Evolutionary conservation across 2,797 vertebrate genomes (phyloP), one percentile per base, ranked within the genome.

Genomic region (Cichlasoma orientale): DNA sequence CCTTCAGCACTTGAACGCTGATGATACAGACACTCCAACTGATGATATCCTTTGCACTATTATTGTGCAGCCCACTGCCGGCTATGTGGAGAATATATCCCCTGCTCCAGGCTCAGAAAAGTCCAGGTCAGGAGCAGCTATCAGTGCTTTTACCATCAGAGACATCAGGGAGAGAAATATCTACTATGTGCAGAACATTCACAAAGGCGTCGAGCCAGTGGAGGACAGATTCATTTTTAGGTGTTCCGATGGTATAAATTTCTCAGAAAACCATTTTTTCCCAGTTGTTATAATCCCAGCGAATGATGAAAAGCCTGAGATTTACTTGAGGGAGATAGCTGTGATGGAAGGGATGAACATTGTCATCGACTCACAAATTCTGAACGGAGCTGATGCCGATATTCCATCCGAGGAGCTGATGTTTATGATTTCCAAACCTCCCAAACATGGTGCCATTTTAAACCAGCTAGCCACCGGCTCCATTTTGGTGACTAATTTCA

Each of bases 311-410:
- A 96, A 95, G 80, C 98, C 98, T 0, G 97, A 98, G 84, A 93
- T 99, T 47, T 98, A 96, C 78, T 57, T 96, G 82, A 94, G 97
- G 38, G 97, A 99, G 85, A 97, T 99, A 84, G 94, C 98, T 2
- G 96, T 99, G 82, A 97, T 98, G 97, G 98, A 99, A 87, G 98
- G 98, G 25, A 98, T 97, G 97, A 99, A 97, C 74, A 88, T 98
- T 19, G 95, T 98, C 66, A 95, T 99, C 0, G 96, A 98, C 85
- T 97, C 95, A 0, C 95, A 96, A 1, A 93, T 99, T 69, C 94
- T 99, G 75, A 97, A 96, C 0, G 98, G 96, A 7, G 96, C 90
- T 0, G 98, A 99, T 85, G 92, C 87, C 0, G 98, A 99, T 66
- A 31, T 98, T 50, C 98, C 98, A 74, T 75, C 89, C 0, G 96